These are phyloP conservation scores for Julus scanicus DNA, from an alignment of 2,888 invertebrate species.

Conservation along the genomic window DNA sequence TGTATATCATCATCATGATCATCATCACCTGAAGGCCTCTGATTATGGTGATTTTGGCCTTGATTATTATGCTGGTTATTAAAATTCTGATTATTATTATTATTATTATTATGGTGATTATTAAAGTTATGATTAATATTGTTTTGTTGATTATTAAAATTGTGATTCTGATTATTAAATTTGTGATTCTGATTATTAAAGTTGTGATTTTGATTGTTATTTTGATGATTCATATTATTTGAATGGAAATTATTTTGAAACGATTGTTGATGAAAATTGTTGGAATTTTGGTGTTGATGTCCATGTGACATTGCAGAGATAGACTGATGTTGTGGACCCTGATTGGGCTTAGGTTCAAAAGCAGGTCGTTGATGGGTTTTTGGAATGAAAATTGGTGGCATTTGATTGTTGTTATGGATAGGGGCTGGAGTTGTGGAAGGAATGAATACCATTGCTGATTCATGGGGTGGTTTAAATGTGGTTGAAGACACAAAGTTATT, in stretches of 20 bases:
- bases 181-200: neutral
- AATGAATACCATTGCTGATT: neutral
- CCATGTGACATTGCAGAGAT: slow-evolving; percentile 26
- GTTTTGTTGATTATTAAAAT: slow-evolving; percentile 21
- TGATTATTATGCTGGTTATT: slow-evolving; percentile 30
- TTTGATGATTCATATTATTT: neutral
- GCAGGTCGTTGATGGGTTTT: slow-evolving; percentile 27
- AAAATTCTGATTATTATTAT: neutral
- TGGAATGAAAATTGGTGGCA: slow-evolving; percentile 32
- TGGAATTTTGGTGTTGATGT: neutral
- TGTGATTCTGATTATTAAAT: slow-evolving; percentile 1
- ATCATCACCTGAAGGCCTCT: slow-evolving; percentile 13
- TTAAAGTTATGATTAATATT: neutral
- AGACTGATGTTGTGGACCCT: slow-evolving; percentile 6
- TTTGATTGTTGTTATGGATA: neutral
- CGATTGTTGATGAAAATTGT: slow-evolving; percentile 21
- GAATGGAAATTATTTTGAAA: slow-evolving; percentile 25
- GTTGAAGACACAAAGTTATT: neutral
- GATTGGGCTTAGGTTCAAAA: slow-evolving; percentile 34
- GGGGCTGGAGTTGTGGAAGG: slow-evolving; percentile 23
- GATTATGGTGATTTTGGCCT: neutral
- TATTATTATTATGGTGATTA: slow-evolving; percentile 3
- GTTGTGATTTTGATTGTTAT: slow-evolving; percentile 19
- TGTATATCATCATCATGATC: neutral
- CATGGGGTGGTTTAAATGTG: neutral